These are phyloP conservation scores for Orientallactaga bullata DNA, from an alignment of 2,113 vertebrate species.

Conservation along the genomic window DNA sequence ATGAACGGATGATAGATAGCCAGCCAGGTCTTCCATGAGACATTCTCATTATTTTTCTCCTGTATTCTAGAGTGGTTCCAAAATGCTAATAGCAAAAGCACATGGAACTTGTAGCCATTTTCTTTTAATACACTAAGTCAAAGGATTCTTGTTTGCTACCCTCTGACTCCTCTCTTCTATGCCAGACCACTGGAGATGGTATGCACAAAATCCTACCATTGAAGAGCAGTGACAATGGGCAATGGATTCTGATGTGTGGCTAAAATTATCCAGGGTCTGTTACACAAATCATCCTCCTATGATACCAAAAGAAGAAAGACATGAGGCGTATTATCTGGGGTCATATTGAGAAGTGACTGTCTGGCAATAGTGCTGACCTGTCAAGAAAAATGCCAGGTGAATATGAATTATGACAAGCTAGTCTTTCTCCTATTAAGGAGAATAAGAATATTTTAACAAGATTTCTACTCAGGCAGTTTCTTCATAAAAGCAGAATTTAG, in stretches of 20 bases:
- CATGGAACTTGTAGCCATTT: not conserved
- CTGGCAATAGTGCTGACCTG: not conserved
- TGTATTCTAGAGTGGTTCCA: not conserved
- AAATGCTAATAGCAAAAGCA: not conserved
- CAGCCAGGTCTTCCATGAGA: not conserved
- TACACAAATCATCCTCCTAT: not conserved
- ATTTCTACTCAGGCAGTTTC: slow-evolving; percentile 4
- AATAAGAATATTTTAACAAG: not conserved
- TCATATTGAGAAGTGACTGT: not conserved
- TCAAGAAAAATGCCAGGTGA: not conserved
- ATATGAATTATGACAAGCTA: not conserved
- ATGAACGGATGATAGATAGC: not conserved
- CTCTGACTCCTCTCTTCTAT: too few relatives aligned
- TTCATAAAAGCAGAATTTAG: not conserved
- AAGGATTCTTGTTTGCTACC: not conserved
- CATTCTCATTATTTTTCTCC: not conserved
- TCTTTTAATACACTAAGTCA: not conserved
- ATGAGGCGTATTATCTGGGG: not conserved
- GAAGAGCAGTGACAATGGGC: not conserved
- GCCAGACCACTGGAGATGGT: not conserved
- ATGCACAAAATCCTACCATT: not conserved
- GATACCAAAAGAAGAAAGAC: not conserved
- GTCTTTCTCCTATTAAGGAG: not conserved
- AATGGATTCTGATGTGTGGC: not conserved
- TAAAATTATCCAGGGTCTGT: not conserved